Evolutionary conservation across 2,888 invertebrate species (phyloP), one percentile per base, ranked within the genome.

Genomic region (Kuschelorhynchus macadamiae): DNA sequence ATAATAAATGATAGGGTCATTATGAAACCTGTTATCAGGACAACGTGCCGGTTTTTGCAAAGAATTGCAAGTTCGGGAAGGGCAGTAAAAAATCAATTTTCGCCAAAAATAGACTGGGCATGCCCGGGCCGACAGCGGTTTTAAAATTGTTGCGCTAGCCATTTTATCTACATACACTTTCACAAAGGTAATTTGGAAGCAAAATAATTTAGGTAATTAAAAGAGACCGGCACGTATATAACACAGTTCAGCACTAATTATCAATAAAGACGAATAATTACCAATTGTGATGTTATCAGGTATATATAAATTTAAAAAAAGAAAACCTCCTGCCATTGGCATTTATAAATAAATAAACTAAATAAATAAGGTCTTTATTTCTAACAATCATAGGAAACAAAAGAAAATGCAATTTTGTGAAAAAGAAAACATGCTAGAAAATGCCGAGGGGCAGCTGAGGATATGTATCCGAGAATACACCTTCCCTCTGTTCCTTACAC

Each of bases 51-150:
- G 76, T 75, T 76, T 79, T 78, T 78, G 77, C 77, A 75, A 80
- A 80, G 79, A 77, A 78, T 79, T 75, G 78, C 79, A 77, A 76
- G 78, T 80, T 78, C 73, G 77, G 78, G 74, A 78, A 78, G 79
- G 79, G 78, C 79, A 77, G 79, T 76, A 78, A 78, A 79, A 80
- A 80, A 79, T 79, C 79, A 78, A 79, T 80, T 78, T 75, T 68
- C 72, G 52, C 67, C 72, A 71, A 70, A 75, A 71, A 61, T 61
- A 50, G 50, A 75, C 74, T 75, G 79, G 59, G 78, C 79, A 76
- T 78, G 80, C 80, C 70, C 78, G 62, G 66, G 53, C 64, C 46
- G 21, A 12, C 17, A 33, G 52, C 47, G 44, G 47, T 63, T 68
- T 68, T 50, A 42, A 65, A 65, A 65, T 65, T 65, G 65, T 65